These are phyloP conservation scores for Syngnathus scovelli DNA, from an alignment of 2,113 vertebrate species.

Conservation along the genomic window DNA sequence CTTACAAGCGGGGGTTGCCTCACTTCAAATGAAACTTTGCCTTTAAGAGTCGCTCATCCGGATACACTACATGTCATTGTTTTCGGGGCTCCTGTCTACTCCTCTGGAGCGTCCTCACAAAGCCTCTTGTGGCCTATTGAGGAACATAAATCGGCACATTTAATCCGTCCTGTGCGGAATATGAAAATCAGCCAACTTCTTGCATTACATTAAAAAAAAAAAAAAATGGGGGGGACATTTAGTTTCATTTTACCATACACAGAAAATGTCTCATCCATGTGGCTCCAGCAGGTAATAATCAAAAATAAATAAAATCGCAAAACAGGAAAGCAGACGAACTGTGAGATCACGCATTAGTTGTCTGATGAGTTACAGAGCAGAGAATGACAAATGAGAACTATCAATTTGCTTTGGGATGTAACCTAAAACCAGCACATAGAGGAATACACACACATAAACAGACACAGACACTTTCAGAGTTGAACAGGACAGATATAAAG, in stretches of 20 bases:
- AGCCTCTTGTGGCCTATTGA: constrained; percentile 2
- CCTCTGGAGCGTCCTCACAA: constrained; percentile 17
- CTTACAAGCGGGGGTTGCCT: constrained; percentile 53
- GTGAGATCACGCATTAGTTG: constrained; percentile 48
- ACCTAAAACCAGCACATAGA: constrained; percentile 29
- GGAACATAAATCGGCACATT: constrained; percentile 17
- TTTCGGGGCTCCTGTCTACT: constrained; percentile 4
- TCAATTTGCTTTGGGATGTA: constrained; percentile 44
- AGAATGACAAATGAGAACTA: constrained; percentile 53
- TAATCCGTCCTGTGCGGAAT: neutral
- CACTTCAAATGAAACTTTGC: constrained; percentile 37
- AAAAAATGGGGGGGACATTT: too few relatives aligned
- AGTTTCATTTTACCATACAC: neutral
- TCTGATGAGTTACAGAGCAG: constrained; percentile 48
- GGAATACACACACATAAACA: constrained; percentile 9
- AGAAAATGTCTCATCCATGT: constrained; percentile 16
- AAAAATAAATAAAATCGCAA: constrained; percentile 9
- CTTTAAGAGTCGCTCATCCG: constrained; percentile 23
- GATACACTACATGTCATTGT: constrained; percentile 36
- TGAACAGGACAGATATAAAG: constrained; percentile 6
- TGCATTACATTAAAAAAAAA: neutral
- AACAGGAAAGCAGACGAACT: constrained; percentile 23
- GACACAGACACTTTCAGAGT: constrained; percentile 9
- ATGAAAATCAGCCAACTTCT: neutral
- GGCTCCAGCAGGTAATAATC: constrained; percentile 30